Base-by-base conservation (phyloP, 2,113 vertebrate species). In the Lutjanus erythropterus region DNA sequence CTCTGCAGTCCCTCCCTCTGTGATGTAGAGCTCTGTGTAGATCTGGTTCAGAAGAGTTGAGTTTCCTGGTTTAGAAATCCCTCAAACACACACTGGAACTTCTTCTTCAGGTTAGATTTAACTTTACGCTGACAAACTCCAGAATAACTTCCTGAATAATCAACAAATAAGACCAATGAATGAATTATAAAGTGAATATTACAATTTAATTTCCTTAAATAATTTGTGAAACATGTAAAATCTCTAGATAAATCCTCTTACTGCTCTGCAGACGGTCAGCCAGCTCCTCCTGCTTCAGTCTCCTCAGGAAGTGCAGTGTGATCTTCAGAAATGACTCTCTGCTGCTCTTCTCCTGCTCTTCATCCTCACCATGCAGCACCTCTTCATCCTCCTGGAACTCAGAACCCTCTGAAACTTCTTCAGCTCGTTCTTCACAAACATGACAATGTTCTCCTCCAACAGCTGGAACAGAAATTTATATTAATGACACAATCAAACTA, bases 1-100 rank as follows among this genome's bases (percentile, higher is more conserved):
- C 50, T 55, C 70, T 71, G 18, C 55, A 35, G 50, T 44, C 19
- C 73, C 77, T 60, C 71, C 52, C 37, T 88, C 83, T 81, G 67
- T 92, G 80, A 93, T 86, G 75, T 72, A 78, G 75, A 89, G 78
- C 50, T 89, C 88, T 78, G 88, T 88, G 86, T 86, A 88, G 70
- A 91, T 78, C 27, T 83, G 3, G 11, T 86, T 83, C 27, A 91
- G 75, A 37, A 33, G 42, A 62, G 65, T 80, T 21, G 44, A 27
- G 19, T 72, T 56, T 46, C 70, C 70, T 33, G 70, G 55, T 72
- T 59, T 46, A 27, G 55, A 55, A 2, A 71, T 44, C n/a, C 52
- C 11, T 71, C 68, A 71, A 71, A 71, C 25, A 71, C 37, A 29
- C 50, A 42, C 39, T 71, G 69, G 39, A 33, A 58, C 55, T 58